Conservation (phyloP, 2,888 invertebrate species). For the Leptopilina syphax region DNA sequence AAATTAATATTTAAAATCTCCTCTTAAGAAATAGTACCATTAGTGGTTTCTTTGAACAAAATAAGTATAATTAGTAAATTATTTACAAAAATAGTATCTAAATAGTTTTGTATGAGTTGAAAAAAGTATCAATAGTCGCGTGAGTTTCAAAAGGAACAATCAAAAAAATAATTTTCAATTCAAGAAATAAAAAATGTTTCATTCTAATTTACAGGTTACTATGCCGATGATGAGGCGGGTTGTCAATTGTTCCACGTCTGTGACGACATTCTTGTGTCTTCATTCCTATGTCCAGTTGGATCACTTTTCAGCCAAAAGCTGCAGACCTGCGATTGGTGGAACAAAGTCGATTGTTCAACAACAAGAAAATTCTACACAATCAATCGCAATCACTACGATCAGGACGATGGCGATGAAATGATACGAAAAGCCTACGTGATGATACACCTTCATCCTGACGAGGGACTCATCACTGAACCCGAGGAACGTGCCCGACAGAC, state of each 20-base stretch:
- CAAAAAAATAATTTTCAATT: no score
- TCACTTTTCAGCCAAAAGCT: constrained; percentile 84
- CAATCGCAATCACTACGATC: constrained; percentile 74
- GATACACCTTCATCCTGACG: constrained; percentile 78
- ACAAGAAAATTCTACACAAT: constrained; percentile 76
- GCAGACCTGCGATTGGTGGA: constrained; percentile 85
- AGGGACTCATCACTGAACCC: constrained; percentile 57
- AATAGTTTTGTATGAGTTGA: no score
- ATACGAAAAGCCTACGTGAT: constrained; percentile 81
- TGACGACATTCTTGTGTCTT: constrained; percentile 79
- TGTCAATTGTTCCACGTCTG: constrained; percentile 85
- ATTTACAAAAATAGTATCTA: no score
- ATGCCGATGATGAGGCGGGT: constrained; percentile 82
- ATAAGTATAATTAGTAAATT: no score
- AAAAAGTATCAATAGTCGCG: no score
- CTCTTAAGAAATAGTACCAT: no score
- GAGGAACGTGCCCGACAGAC: constrained; percentile 60
- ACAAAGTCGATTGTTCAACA: constrained; percentile 81
- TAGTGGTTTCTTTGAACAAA: no score
- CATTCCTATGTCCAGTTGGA: constrained; percentile 84
- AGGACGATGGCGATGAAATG: constrained; percentile 78
- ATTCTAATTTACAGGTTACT: constrained; percentile 78
- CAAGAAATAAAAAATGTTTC: no score
- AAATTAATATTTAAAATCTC: no score
- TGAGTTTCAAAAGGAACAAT: no score